A percentile compares a stretch with the other conserved stretches of the same genome.
phyloP scores from a whole-genome alignment of 1,140 invertebrate genomes.

The Bombus haemorrhoidalis region DNA sequence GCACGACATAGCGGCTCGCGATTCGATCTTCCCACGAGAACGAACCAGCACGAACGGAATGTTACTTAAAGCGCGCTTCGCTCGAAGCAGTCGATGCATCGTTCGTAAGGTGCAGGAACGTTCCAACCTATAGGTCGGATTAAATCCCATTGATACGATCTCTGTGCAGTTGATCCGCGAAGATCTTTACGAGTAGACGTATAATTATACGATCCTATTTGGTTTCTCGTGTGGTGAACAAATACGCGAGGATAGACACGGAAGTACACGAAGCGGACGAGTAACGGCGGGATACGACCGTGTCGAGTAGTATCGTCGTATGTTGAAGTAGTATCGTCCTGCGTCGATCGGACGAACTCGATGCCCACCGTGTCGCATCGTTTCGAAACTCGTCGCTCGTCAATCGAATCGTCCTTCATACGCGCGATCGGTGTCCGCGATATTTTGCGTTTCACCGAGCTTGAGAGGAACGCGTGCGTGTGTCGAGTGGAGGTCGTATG shows the following conservation, averaged over 20 bases:
- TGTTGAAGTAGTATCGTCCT: neutral
- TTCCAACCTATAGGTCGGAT: neutral
- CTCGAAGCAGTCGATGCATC: conserved; percentile 4
- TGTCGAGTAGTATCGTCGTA: too few relatives aligned
- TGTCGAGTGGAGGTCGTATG: neutral
- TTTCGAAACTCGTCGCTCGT: neutral
- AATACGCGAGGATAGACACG: too few relatives aligned
- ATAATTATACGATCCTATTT: neutral
- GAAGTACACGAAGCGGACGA: neutral
- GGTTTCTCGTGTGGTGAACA: neutral
- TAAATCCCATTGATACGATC: conserved; percentile 47
- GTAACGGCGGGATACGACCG: too few relatives aligned
- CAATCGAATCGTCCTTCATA: neutral
- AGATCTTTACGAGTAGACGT: conserved; percentile 25
- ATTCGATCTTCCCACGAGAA: conserved; percentile 58
- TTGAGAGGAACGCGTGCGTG: neutral
- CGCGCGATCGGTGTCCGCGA: neutral
- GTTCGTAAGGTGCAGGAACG: neutral
- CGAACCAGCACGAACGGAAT: conserved; percentile 48
- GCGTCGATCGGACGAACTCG: conserved; percentile 5
- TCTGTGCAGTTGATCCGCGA: conserved; percentile 15
- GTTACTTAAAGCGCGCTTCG: conserved; percentile 56
- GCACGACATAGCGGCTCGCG: conserved; percentile 37
- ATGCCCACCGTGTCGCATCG: neutral
- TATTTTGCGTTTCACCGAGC: conserved; percentile 35